Base-by-base conservation (phyloP, 2,797 vertebrate species). In the Halcyon smyrnensis region DNA sequence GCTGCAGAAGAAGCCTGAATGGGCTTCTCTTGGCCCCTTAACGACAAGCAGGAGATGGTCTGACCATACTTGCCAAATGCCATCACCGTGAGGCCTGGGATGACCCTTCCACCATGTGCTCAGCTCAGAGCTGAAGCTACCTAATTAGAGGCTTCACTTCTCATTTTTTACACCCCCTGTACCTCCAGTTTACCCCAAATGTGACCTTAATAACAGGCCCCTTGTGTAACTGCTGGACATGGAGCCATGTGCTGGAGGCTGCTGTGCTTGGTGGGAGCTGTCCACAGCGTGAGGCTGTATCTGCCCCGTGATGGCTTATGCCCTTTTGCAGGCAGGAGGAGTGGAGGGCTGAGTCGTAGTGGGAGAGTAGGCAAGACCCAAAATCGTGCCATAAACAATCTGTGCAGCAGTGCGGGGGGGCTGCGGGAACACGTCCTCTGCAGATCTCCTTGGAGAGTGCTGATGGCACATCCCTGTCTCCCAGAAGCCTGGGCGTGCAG, bases 361-460 rank as follows among this genome's bases (percentile, higher is more conserved):
- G 16, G 32, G 57, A 32, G 67, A 70, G 85, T 6, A 76, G 71
- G 71, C 91, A 57, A 89, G 23, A 53, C 30, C 34, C 73, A 16
- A 28, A 78, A 73, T 34, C 1, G 1, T 25, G 32, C 53, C 64
- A 28, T 54, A 59, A 91, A 68, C 64, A 80, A 78, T 21, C 30
- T 64, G 67, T 85, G 83, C 41, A 4, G 74, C 51, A 54, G 1
- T 9, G 30, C 0, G 0, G 0, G 51, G 50, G 50, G 73, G 37
- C 75, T 84, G 88, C n/a, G 30, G 71, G 54, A 19, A 62, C 4
- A 34, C n/a, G 17, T 65, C 89, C 56, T 51, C 79, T 1, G 0
- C 86, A 5, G 5, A 8, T 50, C 85, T 70, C 76, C 62, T 25
- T 71, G 70, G 45, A 76, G 65, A 0, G 1, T 56, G 84, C 64